phyloP scores from a whole-genome alignment of 2,888 invertebrate species.

The Dorcus hopei region DNA sequence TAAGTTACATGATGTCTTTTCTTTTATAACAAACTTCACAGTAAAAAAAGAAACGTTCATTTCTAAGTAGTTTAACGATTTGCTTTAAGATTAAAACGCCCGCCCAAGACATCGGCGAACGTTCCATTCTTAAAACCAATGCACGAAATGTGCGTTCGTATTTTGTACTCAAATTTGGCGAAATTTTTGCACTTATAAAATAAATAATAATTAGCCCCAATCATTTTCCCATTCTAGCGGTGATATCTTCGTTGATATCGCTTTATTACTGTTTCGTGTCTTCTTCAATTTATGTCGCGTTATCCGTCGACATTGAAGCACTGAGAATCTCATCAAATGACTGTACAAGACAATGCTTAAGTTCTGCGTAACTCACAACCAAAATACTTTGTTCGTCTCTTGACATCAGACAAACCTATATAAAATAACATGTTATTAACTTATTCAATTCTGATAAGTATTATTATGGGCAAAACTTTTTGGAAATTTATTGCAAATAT shows the following conservation, averaged over 20 bases:
- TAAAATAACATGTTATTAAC: conserved; percentile 26
- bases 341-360: conserved; percentile 91
- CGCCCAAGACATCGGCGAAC: not conserved
- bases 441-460: not conserved
- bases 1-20: conserved; percentile 23
- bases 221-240: conserved; percentile 25
- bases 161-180: conserved; percentile 31
- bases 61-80: conserved; percentile 18
- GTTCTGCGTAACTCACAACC: conserved; percentile 91
- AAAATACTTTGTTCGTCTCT: conserved; percentile 95
- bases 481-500: not conserved
- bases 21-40: conserved; percentile 5
- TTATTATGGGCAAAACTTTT: not conserved
- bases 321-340: conserved; percentile 81
- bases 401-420: conserved; percentile 90
- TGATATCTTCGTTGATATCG: conserved; percentile 16
- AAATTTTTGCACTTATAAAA: conserved; percentile 17
- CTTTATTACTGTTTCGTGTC: conserved; percentile 5
- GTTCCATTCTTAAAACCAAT: not conserved
- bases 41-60: conserved; percentile 25
- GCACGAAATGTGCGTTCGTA: not conserved
- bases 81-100: not conserved
- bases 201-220: conserved; percentile 30
- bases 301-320: conserved; percentile 49
- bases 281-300: conserved; percentile 26